A percentile compares a stretch with the other conserved stretches of the same genome.
phyloP scores from a whole-genome alignment of 2,797 vertebrate species.

The Hyperoplus lanceolatus region DNA sequence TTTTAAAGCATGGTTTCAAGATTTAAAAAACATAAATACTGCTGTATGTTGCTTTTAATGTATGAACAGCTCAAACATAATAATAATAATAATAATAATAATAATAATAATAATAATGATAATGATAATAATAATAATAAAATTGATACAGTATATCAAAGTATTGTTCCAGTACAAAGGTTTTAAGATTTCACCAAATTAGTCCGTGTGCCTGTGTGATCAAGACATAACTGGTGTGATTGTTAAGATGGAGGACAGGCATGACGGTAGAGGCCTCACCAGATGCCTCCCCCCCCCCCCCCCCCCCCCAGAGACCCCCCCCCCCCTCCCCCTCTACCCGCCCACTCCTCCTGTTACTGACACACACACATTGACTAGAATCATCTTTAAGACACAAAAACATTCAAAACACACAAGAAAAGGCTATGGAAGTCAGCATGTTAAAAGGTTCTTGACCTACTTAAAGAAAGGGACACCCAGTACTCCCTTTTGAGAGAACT shows the following conservation, averaged over 20 bases:
- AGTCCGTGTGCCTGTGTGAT: slow-evolving; percentile 29
- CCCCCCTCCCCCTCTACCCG: slow-evolving; percentile 74
- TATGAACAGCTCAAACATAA: neutral
- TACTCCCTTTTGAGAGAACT: slow-evolving; percentile 38
- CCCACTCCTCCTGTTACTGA: slow-evolving; percentile 76
- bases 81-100: no score
- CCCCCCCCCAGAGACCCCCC: slow-evolving; percentile 71
- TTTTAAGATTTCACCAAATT: slow-evolving; percentile 14
- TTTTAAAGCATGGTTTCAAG: neutral
- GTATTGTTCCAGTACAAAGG: neutral
- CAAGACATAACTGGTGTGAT: slow-evolving; percentile 55
- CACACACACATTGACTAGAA: slow-evolving; percentile 76
- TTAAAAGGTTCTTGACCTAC: slow-evolving; percentile 84
- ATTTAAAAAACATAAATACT: neutral
- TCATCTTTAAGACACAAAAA: slow-evolving; percentile 78
- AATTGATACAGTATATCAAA: neutral
- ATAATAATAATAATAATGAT: no score
- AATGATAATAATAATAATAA: no score
- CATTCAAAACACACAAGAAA: slow-evolving; percentile 80
- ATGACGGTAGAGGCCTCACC: slow-evolving; percentile 67
- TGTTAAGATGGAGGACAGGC: slow-evolving; percentile 58
- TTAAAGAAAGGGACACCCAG: slow-evolving; percentile 73
- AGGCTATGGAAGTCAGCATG: slow-evolving; percentile 66
- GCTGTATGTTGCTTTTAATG: neutral
- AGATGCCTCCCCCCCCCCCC: slow-evolving; percentile 76